Evolutionary conservation across 2,888 invertebrate species (phyloP).

Genomic region (Trachelus tabidus): DNA sequence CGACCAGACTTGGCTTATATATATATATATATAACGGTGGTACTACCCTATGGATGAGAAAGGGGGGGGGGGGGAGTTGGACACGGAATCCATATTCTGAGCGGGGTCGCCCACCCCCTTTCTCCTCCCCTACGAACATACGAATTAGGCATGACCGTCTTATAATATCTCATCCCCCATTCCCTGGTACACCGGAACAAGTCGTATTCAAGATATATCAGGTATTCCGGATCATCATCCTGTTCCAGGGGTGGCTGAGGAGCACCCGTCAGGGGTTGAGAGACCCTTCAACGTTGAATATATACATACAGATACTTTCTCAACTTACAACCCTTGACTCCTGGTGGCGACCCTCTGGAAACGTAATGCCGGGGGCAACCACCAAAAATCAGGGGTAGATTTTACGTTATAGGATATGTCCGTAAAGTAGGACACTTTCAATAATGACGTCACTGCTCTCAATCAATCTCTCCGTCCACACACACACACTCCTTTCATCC

Average conservation of each 20-base stretch:
- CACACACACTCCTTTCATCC: not conserved
- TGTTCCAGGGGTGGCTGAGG: not conserved
- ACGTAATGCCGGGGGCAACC: not conserved
- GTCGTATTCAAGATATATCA: constrained; percentile 1
- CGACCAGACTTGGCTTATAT: not conserved
- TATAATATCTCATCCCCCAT: not conserved
- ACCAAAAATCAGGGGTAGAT: not conserved
- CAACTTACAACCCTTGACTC: not conserved
- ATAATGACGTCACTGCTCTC: not conserved
- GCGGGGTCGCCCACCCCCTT: not conserved
- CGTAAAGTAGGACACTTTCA: not conserved
- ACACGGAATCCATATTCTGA: not conserved
- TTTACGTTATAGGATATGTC: not conserved
- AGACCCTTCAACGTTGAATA: not conserved
- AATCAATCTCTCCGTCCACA: not conserved
- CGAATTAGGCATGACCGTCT: not conserved
- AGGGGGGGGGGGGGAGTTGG: not conserved
- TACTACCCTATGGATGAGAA: too few relatives aligned
- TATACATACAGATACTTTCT: not conserved
- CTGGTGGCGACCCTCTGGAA: not conserved
- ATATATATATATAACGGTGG: too few relatives aligned
- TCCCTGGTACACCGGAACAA: not conserved
- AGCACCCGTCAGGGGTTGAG: not conserved
- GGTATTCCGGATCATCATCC: constrained; percentile 1
- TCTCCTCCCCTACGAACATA: not conserved